phyloP scores from a whole-genome alignment of 2,113 vertebrate species.

The Trichomycterus rosablanca region DNA sequence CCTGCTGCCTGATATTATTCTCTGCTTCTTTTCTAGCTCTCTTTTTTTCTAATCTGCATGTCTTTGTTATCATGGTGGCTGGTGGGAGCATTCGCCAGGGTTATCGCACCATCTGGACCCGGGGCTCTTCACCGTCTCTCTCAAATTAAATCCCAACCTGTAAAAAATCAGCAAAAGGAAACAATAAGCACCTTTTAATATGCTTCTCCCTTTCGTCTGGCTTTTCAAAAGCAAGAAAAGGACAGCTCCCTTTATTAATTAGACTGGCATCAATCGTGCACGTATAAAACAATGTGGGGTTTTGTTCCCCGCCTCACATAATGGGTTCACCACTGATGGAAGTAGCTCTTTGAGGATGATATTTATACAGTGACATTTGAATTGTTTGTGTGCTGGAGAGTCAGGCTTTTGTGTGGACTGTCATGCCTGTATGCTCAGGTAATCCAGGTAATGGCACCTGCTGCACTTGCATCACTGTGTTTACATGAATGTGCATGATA shows the following conservation, averaged over 20 bases:
- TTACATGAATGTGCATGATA: not conserved
- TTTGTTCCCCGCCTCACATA: conserved; percentile 72
- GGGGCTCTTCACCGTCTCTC: conserved; percentile 85
- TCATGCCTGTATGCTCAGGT: conserved; percentile 29
- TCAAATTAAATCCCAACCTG: conserved; percentile 99
- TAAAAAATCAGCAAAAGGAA: conserved; percentile 91
- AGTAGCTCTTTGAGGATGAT: conserved; percentile 98
- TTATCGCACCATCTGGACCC: conserved; percentile 93
- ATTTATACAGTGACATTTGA: conserved; percentile 99
- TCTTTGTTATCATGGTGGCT: conserved; percentile 95
- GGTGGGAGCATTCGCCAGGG: conserved; percentile 81
- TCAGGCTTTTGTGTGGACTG: conserved; percentile 71
- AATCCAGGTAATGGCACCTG: conserved; percentile 12
- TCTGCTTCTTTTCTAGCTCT: too few species aligned
- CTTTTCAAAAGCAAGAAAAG: conserved; percentile 80
- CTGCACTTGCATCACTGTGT: conserved; percentile 27
- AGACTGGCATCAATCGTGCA: conserved; percentile 93
- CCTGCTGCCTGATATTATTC: conserved; percentile 50
- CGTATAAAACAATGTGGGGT: conserved; percentile 95
- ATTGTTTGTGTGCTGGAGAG: conserved; percentile 91
- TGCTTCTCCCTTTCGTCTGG: conserved; percentile 85
- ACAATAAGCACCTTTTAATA: conserved; percentile 98
- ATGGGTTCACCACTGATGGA: conserved; percentile 90
- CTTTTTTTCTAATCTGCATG: conserved; percentile 85
- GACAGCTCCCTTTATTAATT: conserved; percentile 93